phyloP scores from a whole-genome alignment of 2,888 invertebrate genomes.

The Chouioia cunea region DNA sequence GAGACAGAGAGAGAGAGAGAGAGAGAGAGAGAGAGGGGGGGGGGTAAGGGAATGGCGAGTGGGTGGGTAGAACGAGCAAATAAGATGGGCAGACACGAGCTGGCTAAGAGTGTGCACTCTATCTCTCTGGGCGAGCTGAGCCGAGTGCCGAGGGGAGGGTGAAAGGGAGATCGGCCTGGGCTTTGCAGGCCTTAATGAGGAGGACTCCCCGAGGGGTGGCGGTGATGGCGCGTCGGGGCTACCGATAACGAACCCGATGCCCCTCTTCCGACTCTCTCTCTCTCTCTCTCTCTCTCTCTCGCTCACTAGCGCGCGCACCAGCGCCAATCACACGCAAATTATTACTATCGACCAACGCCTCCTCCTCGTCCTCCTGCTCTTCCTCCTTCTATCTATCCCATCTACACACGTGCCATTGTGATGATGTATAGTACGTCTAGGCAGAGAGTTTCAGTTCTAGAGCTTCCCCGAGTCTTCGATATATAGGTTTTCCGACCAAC shows the following conservation, averaged over 20 bases:
- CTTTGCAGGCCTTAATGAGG: conserved; percentile 59
- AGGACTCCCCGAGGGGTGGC: conserved; percentile 53
- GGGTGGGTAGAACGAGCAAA: conserved; percentile 26
- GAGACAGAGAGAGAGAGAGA: no score
- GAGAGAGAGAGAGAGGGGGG: not conserved
- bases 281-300: no score
- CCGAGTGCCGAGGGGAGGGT: not conserved
- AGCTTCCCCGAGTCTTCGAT: no score
- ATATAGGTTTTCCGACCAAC: no score
- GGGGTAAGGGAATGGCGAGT: no score
- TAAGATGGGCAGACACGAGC: conserved; percentile 50
- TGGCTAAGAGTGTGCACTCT: conserved; percentile 29
- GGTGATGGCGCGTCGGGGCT: conserved; percentile 52
- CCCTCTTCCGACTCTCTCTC: conserved; percentile 45
- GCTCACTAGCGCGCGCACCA: no score
- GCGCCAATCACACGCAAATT: conserved; percentile 56
- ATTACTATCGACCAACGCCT: conserved; percentile 54
- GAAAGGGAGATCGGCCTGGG: conserved; percentile 36
- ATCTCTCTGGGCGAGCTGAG: not conserved
- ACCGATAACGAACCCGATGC: conserved; percentile 59
- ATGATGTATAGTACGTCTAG: no score
- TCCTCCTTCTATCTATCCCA: not conserved
- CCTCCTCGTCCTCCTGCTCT: conserved; percentile 35
- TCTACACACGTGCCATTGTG: not conserved
- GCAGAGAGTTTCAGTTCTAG: no score